A percentile compares a stretch with the other conserved stretches of the same genome.
Conservation (phyloP, 1,140 invertebrate species). For the Brachystomella parvula region DNA sequence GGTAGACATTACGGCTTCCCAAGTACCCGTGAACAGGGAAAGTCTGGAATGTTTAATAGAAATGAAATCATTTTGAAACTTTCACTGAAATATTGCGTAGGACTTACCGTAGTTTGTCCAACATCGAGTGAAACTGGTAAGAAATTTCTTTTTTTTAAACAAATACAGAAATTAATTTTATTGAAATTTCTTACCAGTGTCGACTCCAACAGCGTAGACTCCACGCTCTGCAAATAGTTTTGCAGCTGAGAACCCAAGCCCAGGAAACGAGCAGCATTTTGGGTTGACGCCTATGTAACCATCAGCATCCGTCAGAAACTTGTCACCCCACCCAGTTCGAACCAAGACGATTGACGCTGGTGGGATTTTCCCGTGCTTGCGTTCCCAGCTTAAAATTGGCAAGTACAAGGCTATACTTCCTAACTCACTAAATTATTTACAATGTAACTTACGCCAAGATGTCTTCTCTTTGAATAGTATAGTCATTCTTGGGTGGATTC, state of each 20-base stretch:
- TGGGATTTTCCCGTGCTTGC: slow-evolving; percentile 13
- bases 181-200: background rate
- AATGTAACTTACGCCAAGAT: slow-evolving; percentile 17
- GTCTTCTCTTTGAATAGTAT: slow-evolving; percentile 7
- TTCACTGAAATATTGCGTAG: background rate
- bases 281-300: background rate
- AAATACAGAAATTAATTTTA: background rate
- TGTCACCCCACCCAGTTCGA: slow-evolving; percentile 18
- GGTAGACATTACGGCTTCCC: slow-evolving; percentile 48
- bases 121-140: slow-evolving; percentile 11
- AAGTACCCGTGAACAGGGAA: slow-evolving; percentile 46
- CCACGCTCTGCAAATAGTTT: background rate
- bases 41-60: slow-evolving; percentile 20
- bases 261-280: background rate
- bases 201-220: slow-evolving; percentile 9
- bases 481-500: background rate
- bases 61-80: background rate
- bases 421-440: background rate
- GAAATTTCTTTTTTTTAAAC: background rate
- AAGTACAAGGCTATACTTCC: background rate
- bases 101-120: background rate
- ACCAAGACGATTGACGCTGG: slow-evolving; percentile 10
- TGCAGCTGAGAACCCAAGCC: slow-evolving; percentile 4
- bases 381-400: slow-evolving; percentile 12
- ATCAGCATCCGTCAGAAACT: background rate